phyloP scores from a whole-genome alignment of 2,888 invertebrate species.

The Sericinus montela region DNA sequence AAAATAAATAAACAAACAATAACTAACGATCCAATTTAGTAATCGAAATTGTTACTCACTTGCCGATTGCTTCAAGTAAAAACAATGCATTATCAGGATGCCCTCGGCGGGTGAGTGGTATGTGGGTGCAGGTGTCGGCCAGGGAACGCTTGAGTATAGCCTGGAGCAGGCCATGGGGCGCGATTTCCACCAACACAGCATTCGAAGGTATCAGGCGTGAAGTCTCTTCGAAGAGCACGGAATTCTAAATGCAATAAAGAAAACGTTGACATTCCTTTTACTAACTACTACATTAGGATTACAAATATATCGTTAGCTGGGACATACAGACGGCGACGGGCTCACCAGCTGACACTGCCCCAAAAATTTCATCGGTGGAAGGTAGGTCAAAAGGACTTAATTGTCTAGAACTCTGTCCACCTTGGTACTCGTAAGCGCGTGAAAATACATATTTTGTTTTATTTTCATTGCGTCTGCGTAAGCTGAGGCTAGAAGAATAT shows the following conservation, averaged over 20 bases:
- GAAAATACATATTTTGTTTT: too few relatives aligned
- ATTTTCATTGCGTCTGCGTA: too few relatives aligned
- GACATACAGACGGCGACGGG: too few relatives aligned
- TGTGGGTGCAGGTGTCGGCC: constrained; percentile 79
- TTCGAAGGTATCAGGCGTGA: constrained; percentile 85
- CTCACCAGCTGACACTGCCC: too few relatives aligned
- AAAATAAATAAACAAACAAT: not conserved
- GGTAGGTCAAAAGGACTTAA: too few relatives aligned
- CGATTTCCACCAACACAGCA: constrained; percentile 91
- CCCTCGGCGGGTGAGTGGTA: constrained; percentile 86
- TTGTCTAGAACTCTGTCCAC: too few relatives aligned
- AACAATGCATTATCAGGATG: constrained; percentile 79
- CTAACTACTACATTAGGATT: too few relatives aligned
- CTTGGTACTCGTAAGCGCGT: too few relatives aligned
- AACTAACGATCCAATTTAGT: too few relatives aligned
- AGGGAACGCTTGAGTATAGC: constrained; percentile 90
- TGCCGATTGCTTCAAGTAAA: constrained; percentile 81
- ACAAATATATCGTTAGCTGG: too few relatives aligned
- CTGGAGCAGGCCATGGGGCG: constrained; percentile 93
- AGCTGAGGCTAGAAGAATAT: too few relatives aligned
- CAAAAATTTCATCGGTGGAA: too few relatives aligned
- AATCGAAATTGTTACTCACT: constrained; percentile 62
- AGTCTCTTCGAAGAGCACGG: constrained; percentile 90
- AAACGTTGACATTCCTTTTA: not conserved
- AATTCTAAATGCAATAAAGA: constrained; percentile 53